These are phyloP conservation scores for Melinopterus prodromus DNA, from an alignment of 2,888 invertebrate species.

Conservation along the genomic window DNA sequence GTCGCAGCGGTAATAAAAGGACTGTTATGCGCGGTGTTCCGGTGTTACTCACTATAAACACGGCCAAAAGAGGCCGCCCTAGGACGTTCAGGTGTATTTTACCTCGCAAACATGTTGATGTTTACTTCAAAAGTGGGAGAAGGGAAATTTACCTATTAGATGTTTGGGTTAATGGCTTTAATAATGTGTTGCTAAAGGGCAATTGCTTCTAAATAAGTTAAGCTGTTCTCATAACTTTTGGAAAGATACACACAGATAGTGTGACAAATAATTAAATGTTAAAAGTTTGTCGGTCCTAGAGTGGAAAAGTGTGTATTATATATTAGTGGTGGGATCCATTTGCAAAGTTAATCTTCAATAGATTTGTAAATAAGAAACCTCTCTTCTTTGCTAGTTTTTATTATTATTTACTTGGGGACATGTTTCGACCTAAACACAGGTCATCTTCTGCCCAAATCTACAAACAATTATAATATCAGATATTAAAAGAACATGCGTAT, in stretches of 20 bases:
- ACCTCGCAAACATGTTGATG: not conserved
- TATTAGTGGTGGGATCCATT: no score
- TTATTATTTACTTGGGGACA: no score
- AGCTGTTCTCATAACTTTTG: not conserved
- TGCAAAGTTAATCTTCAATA: no score
- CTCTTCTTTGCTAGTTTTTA: no score
- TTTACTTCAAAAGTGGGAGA: not conserved
- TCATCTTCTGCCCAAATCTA: no score
- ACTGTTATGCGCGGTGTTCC: not conserved
- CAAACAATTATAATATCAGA: no score
- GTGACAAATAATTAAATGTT: not conserved
- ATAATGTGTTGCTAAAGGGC: conserved; percentile 4
- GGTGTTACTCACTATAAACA: not conserved
- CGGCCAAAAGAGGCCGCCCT: not conserved
- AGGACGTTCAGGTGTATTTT: not conserved
- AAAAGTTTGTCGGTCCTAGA: not conserved
- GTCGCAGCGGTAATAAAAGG: not conserved
- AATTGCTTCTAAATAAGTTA: not conserved
- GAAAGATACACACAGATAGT: not conserved
- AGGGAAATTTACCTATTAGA: not conserved
- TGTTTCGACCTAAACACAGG: no score
- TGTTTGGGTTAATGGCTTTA: conserved; percentile 4
- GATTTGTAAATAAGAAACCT: no score
- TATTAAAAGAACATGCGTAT: no score
- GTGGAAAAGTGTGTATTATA: no score